Evolutionary conservation across 2,113 vertebrate genomes (phyloP), one percentile per base, ranked within the genome.

Genomic region (Thunnus thynnus): DNA sequence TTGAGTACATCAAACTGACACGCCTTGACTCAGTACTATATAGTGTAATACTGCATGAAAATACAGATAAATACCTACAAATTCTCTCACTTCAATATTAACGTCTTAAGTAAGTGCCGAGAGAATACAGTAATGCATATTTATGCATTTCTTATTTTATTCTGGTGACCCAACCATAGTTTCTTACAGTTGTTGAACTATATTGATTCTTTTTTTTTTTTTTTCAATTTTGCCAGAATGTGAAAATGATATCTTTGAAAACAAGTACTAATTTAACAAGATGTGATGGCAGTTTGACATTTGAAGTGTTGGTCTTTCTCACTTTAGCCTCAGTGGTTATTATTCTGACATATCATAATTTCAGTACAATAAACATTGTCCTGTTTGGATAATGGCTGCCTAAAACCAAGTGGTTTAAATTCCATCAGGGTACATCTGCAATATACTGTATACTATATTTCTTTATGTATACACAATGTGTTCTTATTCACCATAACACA

Each of bases 1-100:
- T 30, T 13, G n/a, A 41, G 3, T 54, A 46, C 1, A 20, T 56
- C 41, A 78, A 54, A 60, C 41, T 58, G 74, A 81, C 54, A 57
- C 51, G 7, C 10, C 3, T 0, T 22, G 10, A 7, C 52, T 44
- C 20, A 30, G 30, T 18, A 16, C 27, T 12, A 12, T 57, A 32
- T 46, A 5, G 4, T 58, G 16, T 54, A 41, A 50, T 5, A 4
- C 10, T 20, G 5, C 20, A 46, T 13, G 8, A 13, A 32, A 61
- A 41, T 41, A 6, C 6, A 9, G 7, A 41, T 41, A 9, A 41
- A 41, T 41, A 41, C 7, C 6, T 9, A 41, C 7, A 41, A 41
- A 9, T 41, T 41, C 1, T 1, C 36, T 41, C 36, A 41, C 36
- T 41, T 8, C 36, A 41, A 30, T 4, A 30, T 30, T 3, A 30